phyloP scores from a whole-genome alignment of 1,140 invertebrate species.

The Drosophila ficusphila region DNA sequence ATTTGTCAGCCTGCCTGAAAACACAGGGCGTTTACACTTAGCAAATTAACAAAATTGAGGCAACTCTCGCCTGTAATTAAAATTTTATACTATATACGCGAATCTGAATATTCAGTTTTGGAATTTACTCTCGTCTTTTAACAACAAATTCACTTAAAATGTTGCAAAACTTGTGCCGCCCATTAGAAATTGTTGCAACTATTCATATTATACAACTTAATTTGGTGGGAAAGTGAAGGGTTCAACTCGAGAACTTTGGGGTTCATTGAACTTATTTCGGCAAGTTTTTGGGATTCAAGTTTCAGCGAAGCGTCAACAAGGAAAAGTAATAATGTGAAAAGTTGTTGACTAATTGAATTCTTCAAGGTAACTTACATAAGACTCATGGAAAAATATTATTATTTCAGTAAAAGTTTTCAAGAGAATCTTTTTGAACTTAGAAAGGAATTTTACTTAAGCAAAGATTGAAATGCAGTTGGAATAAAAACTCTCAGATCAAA shows the following conservation, averaged over 20 bases:
- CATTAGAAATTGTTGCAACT: conserved; percentile 42
- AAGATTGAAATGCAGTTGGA: no score
- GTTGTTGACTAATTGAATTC: conserved; percentile 31
- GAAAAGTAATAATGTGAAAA: conserved; percentile 1
- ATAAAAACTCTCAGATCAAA: no score
- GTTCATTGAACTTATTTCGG: conserved; percentile 53
- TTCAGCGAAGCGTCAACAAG: conserved; percentile 15
- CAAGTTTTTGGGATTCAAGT: conserved; percentile 31
- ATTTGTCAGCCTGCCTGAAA: conserved; percentile 28
- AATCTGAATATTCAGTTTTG: conserved; percentile 8
- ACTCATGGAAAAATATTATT: neutral
- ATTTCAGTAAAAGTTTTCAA: no score
- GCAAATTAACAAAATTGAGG: conserved; percentile 18
- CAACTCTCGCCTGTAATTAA: conserved; percentile 13
- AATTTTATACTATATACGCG: neutral
- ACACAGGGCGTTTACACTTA: conserved; percentile 3
- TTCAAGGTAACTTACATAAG: neutral
- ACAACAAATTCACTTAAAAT: conserved; percentile 43
- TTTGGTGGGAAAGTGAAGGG: conserved; percentile 17
- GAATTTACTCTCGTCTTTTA: neutral
- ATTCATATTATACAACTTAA: conserved; percentile 28
- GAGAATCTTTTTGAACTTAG: no score
- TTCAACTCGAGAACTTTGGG: conserved; percentile 8
- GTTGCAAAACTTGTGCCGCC: conserved; percentile 33
- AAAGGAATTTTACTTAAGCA: no score